phyloP scores from a whole-genome alignment of 2,113 vertebrate genomes.

The Pteronura brasiliensis region DNA sequence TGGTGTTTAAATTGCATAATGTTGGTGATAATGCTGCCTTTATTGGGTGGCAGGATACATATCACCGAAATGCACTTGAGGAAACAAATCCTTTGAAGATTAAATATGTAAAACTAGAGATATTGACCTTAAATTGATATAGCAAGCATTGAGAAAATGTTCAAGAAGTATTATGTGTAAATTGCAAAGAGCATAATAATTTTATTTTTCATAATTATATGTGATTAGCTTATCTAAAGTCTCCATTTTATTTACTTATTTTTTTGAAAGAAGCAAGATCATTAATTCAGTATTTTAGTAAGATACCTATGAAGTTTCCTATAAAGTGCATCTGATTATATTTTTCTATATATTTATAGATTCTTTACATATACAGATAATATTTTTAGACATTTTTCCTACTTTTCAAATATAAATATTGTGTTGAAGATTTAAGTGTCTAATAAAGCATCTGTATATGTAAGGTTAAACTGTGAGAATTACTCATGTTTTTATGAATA shows the following conservation, averaged over 20 bases:
- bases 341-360: background rate
- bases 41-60: background rate
- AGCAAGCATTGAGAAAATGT: background rate
- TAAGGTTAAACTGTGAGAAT: background rate
- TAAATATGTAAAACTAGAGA: background rate
- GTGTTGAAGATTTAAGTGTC: background rate
- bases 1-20: background rate
- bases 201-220: slow-evolving; percentile 39
- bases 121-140: background rate
- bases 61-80: background rate
- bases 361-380: too few relatives aligned
- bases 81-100: background rate
- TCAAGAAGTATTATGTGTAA: background rate
- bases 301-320: background rate
- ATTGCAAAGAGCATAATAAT: background rate
- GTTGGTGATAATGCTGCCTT: background rate
- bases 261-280: background rate
- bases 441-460: background rate
- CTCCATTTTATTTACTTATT: background rate
- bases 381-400: background rate
- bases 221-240: background rate
- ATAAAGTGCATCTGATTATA: background rate
- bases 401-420: slow-evolving; percentile 5
- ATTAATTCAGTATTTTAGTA: slow-evolving; percentile 21
- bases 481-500: background rate